Percentiles rank a stretch among this genome's conserved stretches.
These are phyloP conservation scores for Halesus radiatus DNA, from an alignment of 1,140 invertebrate genomes.

Conservation along the genomic window DNA sequence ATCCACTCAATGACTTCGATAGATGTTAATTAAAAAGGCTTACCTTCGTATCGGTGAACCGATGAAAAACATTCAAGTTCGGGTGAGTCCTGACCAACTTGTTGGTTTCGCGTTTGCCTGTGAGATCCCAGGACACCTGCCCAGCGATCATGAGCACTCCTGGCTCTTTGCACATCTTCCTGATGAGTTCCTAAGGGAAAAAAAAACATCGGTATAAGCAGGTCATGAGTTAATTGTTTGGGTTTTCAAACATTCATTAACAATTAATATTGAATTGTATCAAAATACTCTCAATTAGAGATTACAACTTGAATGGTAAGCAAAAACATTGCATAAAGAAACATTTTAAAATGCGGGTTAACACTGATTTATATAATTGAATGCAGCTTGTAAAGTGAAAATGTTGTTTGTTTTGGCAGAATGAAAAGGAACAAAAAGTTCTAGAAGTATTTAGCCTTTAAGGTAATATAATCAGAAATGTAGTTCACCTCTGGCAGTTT, in stretches of 20 bases:
- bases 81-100: constrained; percentile 71
- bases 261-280: not conserved
- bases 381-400: not conserved
- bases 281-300: not conserved
- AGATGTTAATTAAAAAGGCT: constrained; percentile 39
- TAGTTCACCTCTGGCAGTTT: constrained; percentile 47
- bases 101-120: constrained; percentile 73
- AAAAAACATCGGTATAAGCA: not conserved
- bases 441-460: not conserved
- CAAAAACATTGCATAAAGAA: no score
- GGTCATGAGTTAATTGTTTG: not conserved
- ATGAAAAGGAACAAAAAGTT: no score
- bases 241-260: not conserved
- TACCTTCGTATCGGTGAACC: constrained; percentile 75
- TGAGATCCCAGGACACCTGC: constrained; percentile 76
- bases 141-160: constrained; percentile 74
- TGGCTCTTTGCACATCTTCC: constrained; percentile 73
- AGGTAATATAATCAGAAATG: not conserved
- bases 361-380: constrained; percentile 1
- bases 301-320: not conserved
- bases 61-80: constrained; percentile 77
- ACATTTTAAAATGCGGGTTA: not conserved
- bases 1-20: constrained; percentile 36
- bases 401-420: not conserved
- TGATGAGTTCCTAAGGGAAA: constrained; percentile 69